These are phyloP conservation scores for Paedocypris sp. DNA, from an alignment of 2,113 vertebrate species.

Conservation along the genomic window DNA sequence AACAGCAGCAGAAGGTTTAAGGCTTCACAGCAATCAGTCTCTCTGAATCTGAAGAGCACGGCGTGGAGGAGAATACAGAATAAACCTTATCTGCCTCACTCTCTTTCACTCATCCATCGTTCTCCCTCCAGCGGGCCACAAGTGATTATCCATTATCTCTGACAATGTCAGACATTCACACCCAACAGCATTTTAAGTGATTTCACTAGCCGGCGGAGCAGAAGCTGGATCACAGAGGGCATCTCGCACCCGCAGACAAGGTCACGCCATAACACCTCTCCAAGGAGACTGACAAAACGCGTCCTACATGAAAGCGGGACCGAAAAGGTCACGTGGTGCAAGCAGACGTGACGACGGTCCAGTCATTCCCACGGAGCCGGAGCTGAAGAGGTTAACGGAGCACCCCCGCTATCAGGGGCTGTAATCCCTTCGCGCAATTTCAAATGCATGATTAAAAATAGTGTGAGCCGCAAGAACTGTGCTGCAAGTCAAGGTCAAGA, in stretches of 20 bases:
- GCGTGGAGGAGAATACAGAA: too few species aligned
- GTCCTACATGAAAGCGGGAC: too few species aligned
- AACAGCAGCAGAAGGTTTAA: too few species aligned
- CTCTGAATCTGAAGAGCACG: conserved; percentile 12
- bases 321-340: conserved; percentile 21
- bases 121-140: conserved; percentile 40
- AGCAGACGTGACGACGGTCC: conserved; percentile 38
- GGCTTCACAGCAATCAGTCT: too few species aligned
- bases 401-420: conserved; percentile 52
- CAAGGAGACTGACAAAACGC: too few species aligned
- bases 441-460: conserved; percentile 64
- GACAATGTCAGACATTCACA: conserved; percentile 70
- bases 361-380: background rate
- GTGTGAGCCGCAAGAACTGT: conserved; percentile 44
- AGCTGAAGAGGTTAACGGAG: conserved; percentile 45
- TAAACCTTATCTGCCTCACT: background rate
- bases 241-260: conserved; percentile 30
- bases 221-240: conserved; percentile 46
- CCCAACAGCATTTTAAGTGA: conserved; percentile 59
- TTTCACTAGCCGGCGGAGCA: conserved; percentile 53
- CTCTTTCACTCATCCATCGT: conserved; percentile 25
- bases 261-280: too few species aligned
- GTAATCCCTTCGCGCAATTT: conserved; percentile 59
- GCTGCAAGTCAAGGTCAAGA: conserved; percentile 85
- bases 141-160: conserved; percentile 70